Conservation (phyloP, 1,140 invertebrate species). For the Megalonaias nervosa region DNA sequence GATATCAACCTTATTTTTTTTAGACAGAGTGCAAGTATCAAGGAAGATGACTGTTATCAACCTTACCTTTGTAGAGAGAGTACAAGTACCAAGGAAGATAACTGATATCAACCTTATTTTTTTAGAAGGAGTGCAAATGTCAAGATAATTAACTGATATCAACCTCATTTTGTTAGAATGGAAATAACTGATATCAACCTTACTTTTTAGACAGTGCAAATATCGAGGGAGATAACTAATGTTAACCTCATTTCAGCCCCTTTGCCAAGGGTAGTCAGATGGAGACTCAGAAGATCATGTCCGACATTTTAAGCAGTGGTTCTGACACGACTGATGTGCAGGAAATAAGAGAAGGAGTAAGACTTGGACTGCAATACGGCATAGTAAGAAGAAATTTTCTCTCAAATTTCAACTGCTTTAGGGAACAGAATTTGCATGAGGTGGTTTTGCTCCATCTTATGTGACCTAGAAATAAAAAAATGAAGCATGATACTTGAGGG, state of each 20-base stretch:
- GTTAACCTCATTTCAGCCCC: constrained; percentile 41
- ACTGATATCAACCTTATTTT: constrained; percentile 11
- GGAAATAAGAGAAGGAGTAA: constrained; percentile 39
- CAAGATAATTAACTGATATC: no score
- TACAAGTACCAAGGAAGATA: not conserved
- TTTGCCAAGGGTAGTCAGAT: constrained; percentile 49
- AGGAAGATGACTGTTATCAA: not conserved
- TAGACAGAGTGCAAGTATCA: not conserved
- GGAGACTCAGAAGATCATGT: constrained; percentile 47
- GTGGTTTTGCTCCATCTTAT: no score
- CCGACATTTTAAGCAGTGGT: constrained; percentile 39
- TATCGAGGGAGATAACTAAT: not conserved
- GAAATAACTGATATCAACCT: no score
- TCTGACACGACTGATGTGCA: constrained; percentile 42
- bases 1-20: not conserved
- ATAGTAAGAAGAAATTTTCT: constrained; percentile 43
- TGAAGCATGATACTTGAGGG: no score
- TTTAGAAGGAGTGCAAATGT: not conserved
- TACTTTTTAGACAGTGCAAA: not conserved
- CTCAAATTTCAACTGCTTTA: no score
- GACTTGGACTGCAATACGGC: constrained; percentile 51
- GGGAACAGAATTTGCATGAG: no score
- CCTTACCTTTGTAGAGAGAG: not conserved
- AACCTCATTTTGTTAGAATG: no score
- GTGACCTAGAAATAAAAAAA: no score